Evolutionary conservation across 2,797 vertebrate genomes (phyloP).

Genomic region (Protonibea diacanthus): DNA sequence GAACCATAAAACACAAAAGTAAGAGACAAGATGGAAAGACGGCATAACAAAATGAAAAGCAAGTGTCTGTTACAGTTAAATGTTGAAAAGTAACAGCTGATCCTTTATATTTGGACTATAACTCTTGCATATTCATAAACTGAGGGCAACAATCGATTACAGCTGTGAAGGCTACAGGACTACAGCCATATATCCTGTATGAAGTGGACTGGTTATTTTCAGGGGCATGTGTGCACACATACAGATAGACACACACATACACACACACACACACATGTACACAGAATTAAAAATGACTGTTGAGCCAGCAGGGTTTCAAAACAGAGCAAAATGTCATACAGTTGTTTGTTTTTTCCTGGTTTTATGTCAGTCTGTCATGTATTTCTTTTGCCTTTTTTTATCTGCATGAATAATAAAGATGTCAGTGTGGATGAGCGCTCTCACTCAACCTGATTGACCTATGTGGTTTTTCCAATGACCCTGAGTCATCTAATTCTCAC

Average conservation of each 20-base stretch:
- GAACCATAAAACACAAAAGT: not conserved
- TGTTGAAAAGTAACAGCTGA: not conserved
- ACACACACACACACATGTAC: no score
- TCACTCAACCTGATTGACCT: slow-evolving; percentile 19
- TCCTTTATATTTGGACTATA: not conserved
- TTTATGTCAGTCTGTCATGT: not conserved
- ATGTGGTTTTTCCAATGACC: slow-evolving; percentile 8
- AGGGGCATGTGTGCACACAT: not conserved
- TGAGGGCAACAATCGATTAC: slow-evolving; percentile 1
- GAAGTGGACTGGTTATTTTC: not conserved
- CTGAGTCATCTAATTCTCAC: slow-evolving; percentile 24
- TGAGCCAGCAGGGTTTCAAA: not conserved
- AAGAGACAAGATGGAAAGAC: not conserved
- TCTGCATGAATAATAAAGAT: slow-evolving; percentile 6
- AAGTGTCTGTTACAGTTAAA: not conserved
- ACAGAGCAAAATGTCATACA: not conserved
- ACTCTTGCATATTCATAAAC: not conserved
- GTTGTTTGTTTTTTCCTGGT: not conserved
- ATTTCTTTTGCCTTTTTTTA: not conserved
- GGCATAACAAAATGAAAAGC: not conserved
- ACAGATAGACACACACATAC: no score
- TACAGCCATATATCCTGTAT: not conserved
- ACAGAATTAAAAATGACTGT: not conserved
- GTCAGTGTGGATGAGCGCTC: not conserved
- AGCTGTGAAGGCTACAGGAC: slow-evolving; percentile 1